Conservation (phyloP, 2,797 vertebrate genomes). For the Brachyalestes nurse region DNA sequence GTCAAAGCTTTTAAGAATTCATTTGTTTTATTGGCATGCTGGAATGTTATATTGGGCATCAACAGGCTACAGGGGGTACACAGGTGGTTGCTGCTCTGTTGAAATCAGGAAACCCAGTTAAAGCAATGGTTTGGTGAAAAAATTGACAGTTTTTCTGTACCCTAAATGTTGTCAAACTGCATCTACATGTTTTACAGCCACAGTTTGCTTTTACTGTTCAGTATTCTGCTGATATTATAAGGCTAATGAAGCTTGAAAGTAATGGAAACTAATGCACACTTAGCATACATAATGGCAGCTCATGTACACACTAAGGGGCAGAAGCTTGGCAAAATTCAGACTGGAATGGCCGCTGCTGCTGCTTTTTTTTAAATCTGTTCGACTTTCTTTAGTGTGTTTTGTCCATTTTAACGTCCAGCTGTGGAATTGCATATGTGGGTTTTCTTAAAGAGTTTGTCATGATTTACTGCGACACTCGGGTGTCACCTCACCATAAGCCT, state of each 20-base stretch:
- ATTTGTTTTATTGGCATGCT: background rate
- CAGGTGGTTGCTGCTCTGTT: background rate
- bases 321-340: no score
- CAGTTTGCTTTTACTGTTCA: background rate
- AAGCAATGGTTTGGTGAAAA: background rate
- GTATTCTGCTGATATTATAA: background rate
- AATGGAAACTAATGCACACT: background rate
- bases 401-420: background rate
- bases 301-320: no score
- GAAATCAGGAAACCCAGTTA: background rate
- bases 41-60: background rate
- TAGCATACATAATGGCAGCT: no score
- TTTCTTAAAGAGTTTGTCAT: background rate
- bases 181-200: background rate
- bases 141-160: no score
- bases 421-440: background rate
- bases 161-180: background rate
- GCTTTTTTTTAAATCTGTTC: background rate
- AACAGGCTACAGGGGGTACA: background rate
- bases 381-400: background rate
- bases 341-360: background rate
- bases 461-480: background rate
- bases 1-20: constrained; percentile 23
- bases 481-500: background rate
- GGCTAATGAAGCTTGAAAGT: background rate